Conservation (phyloP, 2,888 invertebrate species). For the Aphidius colemani region DNA sequence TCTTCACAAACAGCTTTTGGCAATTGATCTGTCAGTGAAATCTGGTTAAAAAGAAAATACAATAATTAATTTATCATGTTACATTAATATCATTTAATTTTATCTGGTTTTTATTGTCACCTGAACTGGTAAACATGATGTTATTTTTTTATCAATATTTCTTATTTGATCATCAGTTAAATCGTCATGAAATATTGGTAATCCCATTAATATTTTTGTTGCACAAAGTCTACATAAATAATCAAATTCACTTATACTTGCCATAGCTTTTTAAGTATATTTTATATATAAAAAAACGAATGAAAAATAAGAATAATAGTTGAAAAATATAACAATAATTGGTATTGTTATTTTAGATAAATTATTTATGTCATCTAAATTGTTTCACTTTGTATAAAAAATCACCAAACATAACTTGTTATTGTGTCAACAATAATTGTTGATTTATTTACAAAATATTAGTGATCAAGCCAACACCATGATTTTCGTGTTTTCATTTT, state of each 20-base stretch:
- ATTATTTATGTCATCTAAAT: too few species aligned
- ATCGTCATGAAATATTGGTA: conserved; percentile 54
- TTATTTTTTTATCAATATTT: conserved; percentile 65
- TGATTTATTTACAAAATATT: too few species aligned
- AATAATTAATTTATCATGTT: conserved; percentile 3
- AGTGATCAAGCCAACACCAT: too few species aligned
- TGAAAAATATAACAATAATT: too few species aligned
- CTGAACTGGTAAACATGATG: conserved; percentile 65
- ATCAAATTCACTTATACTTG: conserved; percentile 52
- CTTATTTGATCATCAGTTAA: conserved; percentile 61
- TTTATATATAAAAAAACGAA: too few species aligned
- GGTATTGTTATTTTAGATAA: too few species aligned
- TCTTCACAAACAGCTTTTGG: conserved; percentile 67
- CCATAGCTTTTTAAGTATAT: conserved; percentile 24
- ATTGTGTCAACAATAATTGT: too few species aligned
- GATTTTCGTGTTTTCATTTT: too few species aligned
- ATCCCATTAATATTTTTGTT: conserved; percentile 58
- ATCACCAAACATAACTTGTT: too few species aligned
- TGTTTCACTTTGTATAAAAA: too few species aligned
- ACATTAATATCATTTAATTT: not conserved
- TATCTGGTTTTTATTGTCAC: conserved; percentile 48
- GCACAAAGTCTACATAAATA: conserved; percentile 61
- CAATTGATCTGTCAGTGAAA: conserved; percentile 63
- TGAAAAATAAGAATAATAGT: too few species aligned
- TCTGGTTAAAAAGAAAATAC: conserved; percentile 53